Evolutionary conservation across 2,888 invertebrate species (phyloP).

Genomic region (Lithophane socia): DNA sequence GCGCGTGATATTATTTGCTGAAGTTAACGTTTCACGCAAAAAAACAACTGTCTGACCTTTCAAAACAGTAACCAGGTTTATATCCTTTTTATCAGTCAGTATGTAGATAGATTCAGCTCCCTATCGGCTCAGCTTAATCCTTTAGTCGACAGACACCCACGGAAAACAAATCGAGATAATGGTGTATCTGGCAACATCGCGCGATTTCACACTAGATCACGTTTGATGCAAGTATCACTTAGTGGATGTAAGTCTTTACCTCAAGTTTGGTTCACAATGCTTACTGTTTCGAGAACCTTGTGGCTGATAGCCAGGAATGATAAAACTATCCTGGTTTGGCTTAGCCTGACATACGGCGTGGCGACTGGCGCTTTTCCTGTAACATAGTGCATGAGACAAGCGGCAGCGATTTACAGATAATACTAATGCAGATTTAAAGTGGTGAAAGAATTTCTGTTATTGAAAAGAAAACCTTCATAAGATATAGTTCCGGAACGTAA

Average conservation of each 20-base stretch:
- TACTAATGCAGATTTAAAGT: background rate
- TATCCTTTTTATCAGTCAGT: conserved; percentile 52
- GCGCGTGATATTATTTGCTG: conserved; percentile 22
- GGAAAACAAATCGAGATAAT: conserved; percentile 49
- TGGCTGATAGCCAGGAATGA: conserved; percentile 70
- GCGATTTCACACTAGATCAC: conserved; percentile 6
- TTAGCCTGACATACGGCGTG: conserved; percentile 35
- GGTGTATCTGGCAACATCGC: conserved; percentile 20
- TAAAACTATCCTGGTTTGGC: conserved; percentile 60
- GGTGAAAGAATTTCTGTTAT: background rate
- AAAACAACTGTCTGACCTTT: conserved; percentile 31
- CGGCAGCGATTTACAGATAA: conserved; percentile 46
- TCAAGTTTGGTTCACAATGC: conserved; percentile 50
- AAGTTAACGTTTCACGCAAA: conserved; percentile 14
- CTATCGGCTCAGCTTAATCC: conserved; percentile 60
- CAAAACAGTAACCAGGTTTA: conserved; percentile 35
- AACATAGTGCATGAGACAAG: conserved; percentile 10
- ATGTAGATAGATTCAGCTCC: conserved; percentile 48
- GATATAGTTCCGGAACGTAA: background rate
- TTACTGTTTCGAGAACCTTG: conserved; percentile 47
- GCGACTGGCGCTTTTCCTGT: conserved; percentile 53
- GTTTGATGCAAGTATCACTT: conserved; percentile 1
- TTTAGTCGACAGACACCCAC: conserved; percentile 58
- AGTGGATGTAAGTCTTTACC: conserved; percentile 3
- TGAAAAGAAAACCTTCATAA: background rate